Evolutionary conservation across 2,888 invertebrate genomes (phyloP).

Genomic region (Brachylomia viminalis): DNA sequence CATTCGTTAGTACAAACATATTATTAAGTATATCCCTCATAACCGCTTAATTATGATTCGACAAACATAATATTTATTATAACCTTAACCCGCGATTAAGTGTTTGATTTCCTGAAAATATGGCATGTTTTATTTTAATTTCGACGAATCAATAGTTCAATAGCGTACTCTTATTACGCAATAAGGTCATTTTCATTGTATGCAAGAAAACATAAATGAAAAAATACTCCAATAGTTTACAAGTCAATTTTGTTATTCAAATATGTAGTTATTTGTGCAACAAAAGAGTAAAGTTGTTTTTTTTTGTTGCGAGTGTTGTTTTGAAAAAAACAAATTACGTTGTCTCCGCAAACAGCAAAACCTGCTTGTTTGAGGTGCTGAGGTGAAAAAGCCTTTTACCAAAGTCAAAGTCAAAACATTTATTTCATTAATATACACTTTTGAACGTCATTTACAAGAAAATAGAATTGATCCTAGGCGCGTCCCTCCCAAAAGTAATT

Average conservation of each 20-base stretch:
- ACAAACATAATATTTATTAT: conserved; percentile 23
- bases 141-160: conserved; percentile 4
- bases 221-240: background rate
- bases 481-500: background rate
- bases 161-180: background rate
- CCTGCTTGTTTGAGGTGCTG: no score
- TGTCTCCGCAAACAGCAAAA: no score
- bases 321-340: no score
- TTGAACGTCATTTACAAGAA: background rate
- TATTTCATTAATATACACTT: background rate
- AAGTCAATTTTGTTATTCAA: background rate
- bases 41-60: background rate
- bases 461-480: background rate
- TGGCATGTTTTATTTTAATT: conserved; percentile 28
- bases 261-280: no score
- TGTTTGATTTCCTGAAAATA: conserved; percentile 25
- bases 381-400: background rate
- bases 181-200: background rate
- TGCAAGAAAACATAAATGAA: background rate
- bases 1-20: background rate
- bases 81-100: conserved; percentile 37
- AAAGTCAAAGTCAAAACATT: background rate
- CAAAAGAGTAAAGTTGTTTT: no score
- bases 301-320: no score
- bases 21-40: conserved; percentile 1